Evolutionary conservation across 1,140 invertebrate species (phyloP), one percentile per base, ranked within the genome.

Genomic region (Cydia strobilella): DNA sequence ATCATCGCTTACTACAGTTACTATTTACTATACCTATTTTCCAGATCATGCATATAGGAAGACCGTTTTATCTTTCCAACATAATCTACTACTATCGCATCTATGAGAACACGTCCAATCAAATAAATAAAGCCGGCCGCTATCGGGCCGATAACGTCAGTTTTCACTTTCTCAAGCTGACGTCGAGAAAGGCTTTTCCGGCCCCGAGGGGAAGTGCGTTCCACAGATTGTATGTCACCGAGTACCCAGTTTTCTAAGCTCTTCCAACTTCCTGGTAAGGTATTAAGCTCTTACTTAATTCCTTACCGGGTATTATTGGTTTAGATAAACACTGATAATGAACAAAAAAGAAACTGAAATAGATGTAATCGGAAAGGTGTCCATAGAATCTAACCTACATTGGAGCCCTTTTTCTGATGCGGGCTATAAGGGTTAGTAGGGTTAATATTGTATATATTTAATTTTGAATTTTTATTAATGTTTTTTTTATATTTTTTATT

Each of bases 141-240:
- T 69, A 42, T 69, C 65, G 27, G n/a, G 65, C 6, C 31, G 65
- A 69, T 69, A 69, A 39, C 65, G 65, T 18, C 27, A 69, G 65
- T 69, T 69, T 69, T 69, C 65, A 69, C 65, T 69, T 35, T 69
- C 65, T 69, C 27, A 9, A n/a, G 31, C 65, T 35, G 31, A 18
- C 35, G 65, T 2, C 13, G 27, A 59, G 65, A 69, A 69, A 69
- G 31, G 31, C 65, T 69, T 69, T 69, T 69, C 65, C 65, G 65
- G 65, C 31, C 65, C 27, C 2, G 10, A 69, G 31, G 27, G 65
- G 31, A 69, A 27, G 2, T 42, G 65, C 65, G 65, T 35, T 35
- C 65, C n/a, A 69, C 18, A 35, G 27, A 69, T 69, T 69, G 65
- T 69, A n/a, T 31, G 23, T 35, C n/a, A 31, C 63, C 12, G 25